These are phyloP conservation scores for Trachymyrmex septentrionalis DNA, from an alignment of 1,140 invertebrate species.

Conservation along the genomic window DNA sequence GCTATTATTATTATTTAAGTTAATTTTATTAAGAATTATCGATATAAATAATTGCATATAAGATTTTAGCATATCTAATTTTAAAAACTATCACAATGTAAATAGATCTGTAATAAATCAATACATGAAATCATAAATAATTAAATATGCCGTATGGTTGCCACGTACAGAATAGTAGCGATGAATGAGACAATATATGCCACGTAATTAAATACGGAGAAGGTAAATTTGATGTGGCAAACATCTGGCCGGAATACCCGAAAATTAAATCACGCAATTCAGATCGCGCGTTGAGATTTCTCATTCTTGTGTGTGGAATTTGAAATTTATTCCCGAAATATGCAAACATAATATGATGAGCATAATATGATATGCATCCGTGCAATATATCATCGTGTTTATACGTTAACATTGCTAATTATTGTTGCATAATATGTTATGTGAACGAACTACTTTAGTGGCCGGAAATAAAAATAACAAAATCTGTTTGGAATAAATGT, in stretches of 20 bases:
- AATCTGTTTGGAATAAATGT: neutral
- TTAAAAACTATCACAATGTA: neutral
- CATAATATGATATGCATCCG: neutral
- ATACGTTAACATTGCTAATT: conserved; percentile 18
- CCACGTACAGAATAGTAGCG: neutral
- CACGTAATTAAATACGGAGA: conserved; percentile 42
- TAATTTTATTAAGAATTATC: neutral
- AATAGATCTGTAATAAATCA: conserved; percentile 13
- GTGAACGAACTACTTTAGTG: neutral
- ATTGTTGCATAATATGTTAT: neutral
- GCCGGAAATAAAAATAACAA: neutral
- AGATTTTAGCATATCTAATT: neutral
- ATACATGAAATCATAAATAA: conserved; percentile 28
- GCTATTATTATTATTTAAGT: neutral
- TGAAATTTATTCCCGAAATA: conserved; percentile 39
- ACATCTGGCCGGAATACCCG: neutral
- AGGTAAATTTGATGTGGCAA: conserved; percentile 31
- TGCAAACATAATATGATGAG: neutral
- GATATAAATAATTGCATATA: neutral
- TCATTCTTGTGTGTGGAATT: conserved; percentile 37
- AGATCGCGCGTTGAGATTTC: conserved; percentile 9
- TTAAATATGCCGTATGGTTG: conserved; percentile 11
- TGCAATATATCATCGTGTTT: conserved; percentile 2
- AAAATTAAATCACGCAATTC: conserved; percentile 48
- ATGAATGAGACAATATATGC: conserved; percentile 32